These are phyloP conservation scores for Microplitis mediator DNA, from an alignment of 1,140 invertebrate species.

Conservation along the genomic window DNA sequence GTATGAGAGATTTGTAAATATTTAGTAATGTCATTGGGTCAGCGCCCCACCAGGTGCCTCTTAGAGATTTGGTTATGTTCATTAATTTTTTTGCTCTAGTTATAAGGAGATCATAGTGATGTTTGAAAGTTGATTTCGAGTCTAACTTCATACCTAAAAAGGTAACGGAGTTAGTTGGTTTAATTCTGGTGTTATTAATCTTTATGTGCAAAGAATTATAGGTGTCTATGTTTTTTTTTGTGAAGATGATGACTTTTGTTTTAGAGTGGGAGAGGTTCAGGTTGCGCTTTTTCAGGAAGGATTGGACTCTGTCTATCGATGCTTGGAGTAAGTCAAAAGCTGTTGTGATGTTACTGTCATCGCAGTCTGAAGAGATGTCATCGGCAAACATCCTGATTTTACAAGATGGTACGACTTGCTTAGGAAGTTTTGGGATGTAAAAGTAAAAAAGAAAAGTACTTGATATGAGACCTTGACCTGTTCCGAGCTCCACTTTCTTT, in stretches of 20 bases:
- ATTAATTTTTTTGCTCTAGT: neutral
- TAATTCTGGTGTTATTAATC: neutral
- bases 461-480: neutral
- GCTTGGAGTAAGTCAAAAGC: neutral
- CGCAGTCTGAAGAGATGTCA: neutral
- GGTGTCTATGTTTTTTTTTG: constrained; percentile 4
- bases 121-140: constrained; percentile 15
- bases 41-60: constrained; percentile 32
- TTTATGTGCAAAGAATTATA: neutral
- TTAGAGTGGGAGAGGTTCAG: constrained; percentile 10
- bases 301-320: neutral
- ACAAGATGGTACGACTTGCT: neutral
- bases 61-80: constrained; percentile 27
- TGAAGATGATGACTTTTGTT: constrained; percentile 26
- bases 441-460: constrained; percentile 30
- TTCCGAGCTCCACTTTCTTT: too few relatives aligned
- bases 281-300: neutral
- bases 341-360: neutral
- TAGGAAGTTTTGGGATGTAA: constrained; percentile 12
- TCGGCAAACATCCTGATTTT: neutral
- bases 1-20: constrained; percentile 21
- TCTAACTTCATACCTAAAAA: constrained; percentile 18
- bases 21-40: constrained; percentile 16
- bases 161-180: neutral
- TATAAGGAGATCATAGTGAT: constrained; percentile 4